Evolutionary conservation across 1,140 invertebrate genomes (phyloP).

Genomic region (Eupristina koningsbergeri): DNA sequence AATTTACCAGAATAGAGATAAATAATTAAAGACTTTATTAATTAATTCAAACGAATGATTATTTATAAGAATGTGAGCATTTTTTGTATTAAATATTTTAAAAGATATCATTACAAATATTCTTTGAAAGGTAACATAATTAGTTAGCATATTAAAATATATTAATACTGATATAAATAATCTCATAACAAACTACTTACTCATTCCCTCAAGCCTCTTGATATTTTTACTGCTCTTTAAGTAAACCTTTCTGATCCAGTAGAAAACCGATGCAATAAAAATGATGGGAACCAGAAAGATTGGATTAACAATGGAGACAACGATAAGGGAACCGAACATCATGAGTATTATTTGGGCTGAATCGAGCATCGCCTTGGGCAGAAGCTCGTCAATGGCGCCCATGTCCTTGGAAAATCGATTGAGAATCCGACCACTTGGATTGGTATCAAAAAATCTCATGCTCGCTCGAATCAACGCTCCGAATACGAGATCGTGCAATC

Average conservation of each 20-base stretch:
- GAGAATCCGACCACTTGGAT: conserved; percentile 82
- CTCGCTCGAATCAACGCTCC: conserved; percentile 73
- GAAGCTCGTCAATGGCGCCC: conserved; percentile 87
- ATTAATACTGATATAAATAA: no score
- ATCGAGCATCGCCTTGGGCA: conserved; percentile 87
- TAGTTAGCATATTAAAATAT: no score
- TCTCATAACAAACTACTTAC: conserved; percentile 71
- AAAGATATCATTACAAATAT: no score
- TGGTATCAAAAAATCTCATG: conserved; percentile 87
- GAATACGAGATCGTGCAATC: conserved; percentile 82
- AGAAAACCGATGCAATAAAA: conserved; percentile 80
- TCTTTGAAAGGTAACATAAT: no score
- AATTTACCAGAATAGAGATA: no score
- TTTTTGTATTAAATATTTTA: no score
- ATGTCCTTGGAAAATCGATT: conserved; percentile 87
- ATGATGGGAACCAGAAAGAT: conserved; percentile 82
- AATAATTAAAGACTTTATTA: no score
- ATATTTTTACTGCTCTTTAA: conserved; percentile 87
- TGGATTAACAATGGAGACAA: conserved; percentile 84
- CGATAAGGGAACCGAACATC: conserved; percentile 76
- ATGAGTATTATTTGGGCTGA: conserved; percentile 80
- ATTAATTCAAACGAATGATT: no score
- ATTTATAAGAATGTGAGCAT: no score
- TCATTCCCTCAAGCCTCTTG: conserved; percentile 88
- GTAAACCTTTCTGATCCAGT: conserved; percentile 84